These are phyloP conservation scores for Chamaea fasciata DNA, from an alignment of 2,113 vertebrate species.

Conservation along the genomic window DNA sequence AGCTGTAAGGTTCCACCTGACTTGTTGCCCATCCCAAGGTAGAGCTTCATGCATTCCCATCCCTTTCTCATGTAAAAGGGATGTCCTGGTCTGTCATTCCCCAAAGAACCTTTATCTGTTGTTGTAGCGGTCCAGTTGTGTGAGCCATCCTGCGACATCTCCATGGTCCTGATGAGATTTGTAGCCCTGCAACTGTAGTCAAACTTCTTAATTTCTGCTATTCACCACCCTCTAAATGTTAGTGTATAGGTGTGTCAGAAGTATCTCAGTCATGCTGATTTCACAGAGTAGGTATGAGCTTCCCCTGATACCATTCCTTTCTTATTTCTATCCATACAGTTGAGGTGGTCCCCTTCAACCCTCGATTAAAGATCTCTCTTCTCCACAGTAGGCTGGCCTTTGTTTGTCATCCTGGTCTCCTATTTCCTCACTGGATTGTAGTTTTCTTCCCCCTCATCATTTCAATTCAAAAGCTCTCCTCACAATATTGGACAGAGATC, in stretches of 20 bases:
- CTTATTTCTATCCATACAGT: neutral
- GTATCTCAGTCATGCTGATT: neutral
- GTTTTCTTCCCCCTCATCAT: neutral
- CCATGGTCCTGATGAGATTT: neutral
- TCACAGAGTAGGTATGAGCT: neutral
- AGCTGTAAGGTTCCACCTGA: neutral
- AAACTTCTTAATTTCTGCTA: neutral
- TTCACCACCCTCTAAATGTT: neutral
- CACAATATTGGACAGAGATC: neutral
- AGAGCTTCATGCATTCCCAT: neutral
- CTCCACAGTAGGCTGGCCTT: neutral
- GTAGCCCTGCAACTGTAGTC: neutral
- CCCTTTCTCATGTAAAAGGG: neutral
- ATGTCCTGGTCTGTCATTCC: neutral
- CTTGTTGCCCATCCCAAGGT: neutral
- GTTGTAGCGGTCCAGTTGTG: neutral
- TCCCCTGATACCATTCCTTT: neutral
- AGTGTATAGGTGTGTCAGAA: neutral
- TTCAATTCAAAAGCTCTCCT: neutral
- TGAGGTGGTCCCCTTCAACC: neutral
- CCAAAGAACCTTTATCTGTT: neutral
- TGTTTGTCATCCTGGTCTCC: neutral
- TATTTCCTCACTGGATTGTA: neutral
- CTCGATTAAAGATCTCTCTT: neutral
- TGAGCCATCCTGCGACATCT: neutral